Evolutionary conservation across 2,888 invertebrate species (phyloP).

Genomic region (Andrena bicolor): DNA sequence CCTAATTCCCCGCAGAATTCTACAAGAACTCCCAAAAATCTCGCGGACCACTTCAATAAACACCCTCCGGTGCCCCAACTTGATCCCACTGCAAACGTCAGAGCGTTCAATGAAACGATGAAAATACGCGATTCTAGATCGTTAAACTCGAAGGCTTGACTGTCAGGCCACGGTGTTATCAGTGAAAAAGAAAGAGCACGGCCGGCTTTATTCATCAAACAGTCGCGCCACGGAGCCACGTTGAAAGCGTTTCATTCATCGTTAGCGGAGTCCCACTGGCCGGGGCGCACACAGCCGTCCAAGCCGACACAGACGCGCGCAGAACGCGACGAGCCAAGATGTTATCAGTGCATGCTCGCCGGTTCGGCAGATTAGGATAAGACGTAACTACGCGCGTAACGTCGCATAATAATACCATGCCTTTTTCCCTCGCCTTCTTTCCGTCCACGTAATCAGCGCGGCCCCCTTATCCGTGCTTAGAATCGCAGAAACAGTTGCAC

Average conservation of each 20-base stretch:
- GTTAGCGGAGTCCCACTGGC: not conserved
- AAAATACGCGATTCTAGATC: not conserved
- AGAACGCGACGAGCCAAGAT: conserved; percentile 36
- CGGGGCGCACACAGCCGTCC: conserved; percentile 7
- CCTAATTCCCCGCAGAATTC: no score
- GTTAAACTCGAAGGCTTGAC: not conserved
- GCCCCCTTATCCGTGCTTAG: conserved; percentile 73
- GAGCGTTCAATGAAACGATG: not conserved
- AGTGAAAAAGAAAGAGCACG: not conserved
- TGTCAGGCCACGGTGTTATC: conserved; percentile 1
- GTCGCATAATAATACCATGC: conserved; percentile 56
- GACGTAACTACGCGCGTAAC: conserved; percentile 53
- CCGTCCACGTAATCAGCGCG: conserved; percentile 69
- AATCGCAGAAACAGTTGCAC: conserved; percentile 73
- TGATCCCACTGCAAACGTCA: not conserved
- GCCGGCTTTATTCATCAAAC: conserved; percentile 20
- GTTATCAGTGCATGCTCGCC: conserved; percentile 45
- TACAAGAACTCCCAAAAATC: no score
- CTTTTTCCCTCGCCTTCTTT: conserved; percentile 59
- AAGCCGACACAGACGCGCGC: conserved; percentile 23
- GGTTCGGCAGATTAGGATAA: conserved; percentile 63
- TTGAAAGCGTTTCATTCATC: conserved; percentile 62
- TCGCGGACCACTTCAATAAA: no score
- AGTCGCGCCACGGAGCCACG: not conserved
- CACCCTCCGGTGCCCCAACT: no score